Base-by-base conservation (phyloP, 64 coral and sea anemone genomes). In the Pocillopora verrucosa region DNA sequence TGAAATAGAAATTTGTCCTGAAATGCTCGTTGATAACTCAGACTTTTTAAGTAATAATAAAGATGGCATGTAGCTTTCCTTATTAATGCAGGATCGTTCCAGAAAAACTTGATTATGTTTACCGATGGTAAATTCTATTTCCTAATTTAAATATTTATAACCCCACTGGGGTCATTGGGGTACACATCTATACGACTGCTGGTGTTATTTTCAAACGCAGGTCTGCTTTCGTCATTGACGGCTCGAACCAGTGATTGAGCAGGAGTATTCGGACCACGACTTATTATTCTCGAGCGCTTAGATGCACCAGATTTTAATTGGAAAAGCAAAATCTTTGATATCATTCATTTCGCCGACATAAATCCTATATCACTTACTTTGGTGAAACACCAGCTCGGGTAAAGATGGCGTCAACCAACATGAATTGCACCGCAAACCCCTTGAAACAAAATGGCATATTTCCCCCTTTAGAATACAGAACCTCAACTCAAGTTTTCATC, bases 91-190 rank as follows among this genome's bases (percentile, higher is more conserved):
- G 41, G 41, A 51, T 51, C 7, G 3, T 51, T 51, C 30, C 41
- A 0, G 7, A 3, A 51, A 51, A 51, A 51, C 41, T 51, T 51
- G 7, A 51, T 7, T 51, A 0, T 51, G 41, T 51, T 51, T 51
- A 51, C 41, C 7, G 41, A 7, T 51, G 41, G 3, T 51, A 51
- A 51, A 7, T 51, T 51, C 7, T 7, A 51, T 51, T 3, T 3
- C 41, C 41, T 4, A 0, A 51, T 83, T n/a, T 20, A 14, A 83
- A 83, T 83, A 67, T 83, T 83, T 10, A 51, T 83, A 10, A 83
- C 13, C 9, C 9, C 58, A 3, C 1, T 51, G 30, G 30, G 30
- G 30, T 58, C 22, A 36, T 24, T 7, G 60, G 16, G 4, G 12
- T 37, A 34, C 30, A 20, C 61, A 60, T 82, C 79, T 63, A 30